Conservation (phyloP, 2,888 invertebrate genomes). For the Amblyteles armatorius region DNA sequence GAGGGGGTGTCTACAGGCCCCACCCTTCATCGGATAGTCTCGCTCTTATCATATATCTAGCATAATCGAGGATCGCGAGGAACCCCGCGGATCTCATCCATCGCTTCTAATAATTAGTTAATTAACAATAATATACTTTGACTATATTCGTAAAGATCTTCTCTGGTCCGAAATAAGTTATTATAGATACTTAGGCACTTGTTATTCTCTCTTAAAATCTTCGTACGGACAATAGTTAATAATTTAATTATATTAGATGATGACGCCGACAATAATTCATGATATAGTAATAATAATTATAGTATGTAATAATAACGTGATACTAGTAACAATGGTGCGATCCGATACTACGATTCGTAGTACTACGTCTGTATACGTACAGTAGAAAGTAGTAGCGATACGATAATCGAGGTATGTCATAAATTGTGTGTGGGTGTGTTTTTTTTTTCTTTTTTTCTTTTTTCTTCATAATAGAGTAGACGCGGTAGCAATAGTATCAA, state of each 20-base stretch:
- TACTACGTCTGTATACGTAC: slow-evolving; percentile 54
- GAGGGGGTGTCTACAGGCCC: slow-evolving; percentile 8
- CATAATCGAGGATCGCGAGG: slow-evolving; percentile 10
- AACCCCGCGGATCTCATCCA: slow-evolving; percentile 5
- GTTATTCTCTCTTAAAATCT: slow-evolving; percentile 81
- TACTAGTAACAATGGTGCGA: slow-evolving; percentile 61
- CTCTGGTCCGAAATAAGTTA: slow-evolving; percentile 84
- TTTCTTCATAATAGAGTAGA: slow-evolving; percentile 49
- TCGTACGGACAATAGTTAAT: slow-evolving; percentile 75
- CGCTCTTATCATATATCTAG: slow-evolving; percentile 12
- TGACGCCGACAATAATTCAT: slow-evolving; percentile 59
- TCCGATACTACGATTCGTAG: slow-evolving; percentile 39
- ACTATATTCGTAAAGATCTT: slow-evolving; percentile 83
- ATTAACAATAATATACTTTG: slow-evolving; percentile 76
- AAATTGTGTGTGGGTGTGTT: slow-evolving; percentile 11
- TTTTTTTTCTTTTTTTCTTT: slow-evolving; percentile 16
- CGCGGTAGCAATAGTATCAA: slow-evolving; percentile 56
- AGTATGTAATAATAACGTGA: slow-evolving; percentile 58
- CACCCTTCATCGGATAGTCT: slow-evolving; percentile 28
- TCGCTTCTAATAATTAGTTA: slow-evolving; percentile 65
- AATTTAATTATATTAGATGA: slow-evolving; percentile 67
- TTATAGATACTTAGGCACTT: slow-evolving; percentile 84
- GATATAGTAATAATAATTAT: slow-evolving; percentile 48
- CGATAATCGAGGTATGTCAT: slow-evolving; percentile 32
- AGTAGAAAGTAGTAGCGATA: slow-evolving; percentile 53